Conservation (phyloP, 2,888 invertebrate species). For the Eurytoma californica region DNA sequence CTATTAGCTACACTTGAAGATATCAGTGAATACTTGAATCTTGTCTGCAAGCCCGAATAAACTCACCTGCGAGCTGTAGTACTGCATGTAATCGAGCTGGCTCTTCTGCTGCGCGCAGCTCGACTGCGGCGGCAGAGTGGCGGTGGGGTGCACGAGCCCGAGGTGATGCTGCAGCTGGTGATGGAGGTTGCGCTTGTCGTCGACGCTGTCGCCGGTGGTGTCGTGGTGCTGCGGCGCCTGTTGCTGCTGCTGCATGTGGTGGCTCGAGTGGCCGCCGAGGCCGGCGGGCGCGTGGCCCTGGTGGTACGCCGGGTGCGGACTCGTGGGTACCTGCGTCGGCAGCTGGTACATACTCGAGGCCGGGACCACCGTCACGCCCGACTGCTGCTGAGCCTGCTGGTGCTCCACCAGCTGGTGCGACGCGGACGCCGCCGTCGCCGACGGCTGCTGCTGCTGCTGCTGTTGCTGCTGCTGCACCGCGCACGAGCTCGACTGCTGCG, state of each 20-base stretch:
- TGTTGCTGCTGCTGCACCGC: constrained; percentile 62
- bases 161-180: constrained; percentile 71
- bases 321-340: constrained; percentile 67
- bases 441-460: constrained; percentile 60
- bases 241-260: constrained; percentile 68
- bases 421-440: constrained; percentile 56
- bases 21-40: too few relatives aligned
- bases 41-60: neutral
- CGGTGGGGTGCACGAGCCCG: constrained; percentile 71
- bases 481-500: constrained; percentile 59
- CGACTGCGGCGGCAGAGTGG: constrained; percentile 69
- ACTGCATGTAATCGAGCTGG: constrained; percentile 73
- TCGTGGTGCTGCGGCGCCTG: constrained; percentile 60
- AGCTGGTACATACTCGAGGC: constrained; percentile 71
- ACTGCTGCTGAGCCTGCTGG: constrained; percentile 62
- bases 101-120: constrained; percentile 73
- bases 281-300: constrained; percentile 67
- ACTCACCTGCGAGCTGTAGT: constrained; percentile 72
- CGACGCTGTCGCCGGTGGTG: constrained; percentile 68
- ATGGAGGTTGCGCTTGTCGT: constrained; percentile 72
- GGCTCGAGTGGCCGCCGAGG: constrained; percentile 68
- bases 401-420: constrained; percentile 65
- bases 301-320: constrained; percentile 71
- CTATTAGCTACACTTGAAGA: too few relatives aligned
- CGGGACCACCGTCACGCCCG: constrained; percentile 69